Conservation (phyloP, 1,140 invertebrate genomes). For the Callitettix versicolor region DNA sequence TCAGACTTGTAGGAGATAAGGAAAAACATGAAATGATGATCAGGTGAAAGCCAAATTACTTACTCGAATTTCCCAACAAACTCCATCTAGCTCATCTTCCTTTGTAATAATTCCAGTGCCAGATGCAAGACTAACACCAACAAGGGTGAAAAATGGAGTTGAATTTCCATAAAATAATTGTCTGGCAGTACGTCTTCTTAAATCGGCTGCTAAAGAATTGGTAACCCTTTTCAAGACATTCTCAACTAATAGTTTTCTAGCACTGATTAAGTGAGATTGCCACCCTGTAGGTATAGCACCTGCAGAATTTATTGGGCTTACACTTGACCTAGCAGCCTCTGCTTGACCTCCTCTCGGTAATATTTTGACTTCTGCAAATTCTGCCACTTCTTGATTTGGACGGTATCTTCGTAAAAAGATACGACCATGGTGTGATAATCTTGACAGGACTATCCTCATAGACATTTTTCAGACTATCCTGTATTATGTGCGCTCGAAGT, state of each 20-base stretch:
- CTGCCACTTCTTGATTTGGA: slow-evolving; percentile 19
- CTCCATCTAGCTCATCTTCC: slow-evolving; percentile 64
- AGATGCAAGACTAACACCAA: slow-evolving; percentile 61
- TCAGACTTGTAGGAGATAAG: no score
- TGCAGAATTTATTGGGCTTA: slow-evolving; percentile 2
- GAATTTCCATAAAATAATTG: slow-evolving; percentile 56
- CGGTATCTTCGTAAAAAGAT: slow-evolving; percentile 17
- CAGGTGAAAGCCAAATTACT: no score
- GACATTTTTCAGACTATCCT: slow-evolving; percentile 37
- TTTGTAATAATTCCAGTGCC: slow-evolving; percentile 64
- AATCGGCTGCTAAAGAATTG: slow-evolving; percentile 47
- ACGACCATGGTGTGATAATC: slow-evolving; percentile 45
- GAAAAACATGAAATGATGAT: no score
- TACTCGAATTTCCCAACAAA: slow-evolving; percentile 68
- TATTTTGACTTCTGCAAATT: slow-evolving; percentile 19
- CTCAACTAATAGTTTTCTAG: slow-evolving; percentile 51
- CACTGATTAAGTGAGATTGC: slow-evolving; percentile 25
- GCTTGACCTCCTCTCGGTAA: slow-evolving; percentile 15
- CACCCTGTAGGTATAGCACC: not conserved
- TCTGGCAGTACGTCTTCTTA: slow-evolving; percentile 47
- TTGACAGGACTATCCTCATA: slow-evolving; percentile 37
- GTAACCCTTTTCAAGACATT: slow-evolving; percentile 57
- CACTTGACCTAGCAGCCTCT: not conserved
- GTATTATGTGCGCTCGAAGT: no score
- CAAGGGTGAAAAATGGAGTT: slow-evolving; percentile 59